Evolutionary conservation across 2,113 vertebrate species (phyloP).

Genomic region (Laticauda colubrina): DNA sequence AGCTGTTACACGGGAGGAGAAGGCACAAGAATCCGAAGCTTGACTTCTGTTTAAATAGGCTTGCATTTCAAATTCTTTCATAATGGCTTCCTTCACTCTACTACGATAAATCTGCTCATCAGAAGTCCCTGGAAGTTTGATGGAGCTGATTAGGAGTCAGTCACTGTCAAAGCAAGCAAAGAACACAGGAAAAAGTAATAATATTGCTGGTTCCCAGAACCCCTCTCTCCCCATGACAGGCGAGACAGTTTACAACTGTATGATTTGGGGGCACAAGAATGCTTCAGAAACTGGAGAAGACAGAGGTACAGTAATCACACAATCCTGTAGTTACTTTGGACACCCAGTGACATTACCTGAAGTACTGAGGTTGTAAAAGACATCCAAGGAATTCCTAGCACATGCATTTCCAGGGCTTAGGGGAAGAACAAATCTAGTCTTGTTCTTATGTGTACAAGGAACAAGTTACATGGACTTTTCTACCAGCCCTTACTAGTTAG

Average conservation of each 20-base stretch:
- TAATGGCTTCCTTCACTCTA: neutral
- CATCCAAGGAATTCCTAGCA: neutral
- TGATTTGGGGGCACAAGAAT: neutral
- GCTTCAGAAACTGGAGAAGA: neutral
- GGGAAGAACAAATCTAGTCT: neutral
- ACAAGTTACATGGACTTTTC: neutral
- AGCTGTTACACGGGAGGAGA: neutral
- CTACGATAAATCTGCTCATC: neutral
- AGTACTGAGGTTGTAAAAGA: constrained; percentile 23
- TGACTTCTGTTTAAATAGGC: neutral
- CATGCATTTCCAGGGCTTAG: neutral
- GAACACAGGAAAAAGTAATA: neutral
- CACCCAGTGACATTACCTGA: constrained; percentile 1
- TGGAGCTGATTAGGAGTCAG: neutral
- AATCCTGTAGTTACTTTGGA: constrained; percentile 17
- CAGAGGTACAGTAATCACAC: constrained; percentile 14
- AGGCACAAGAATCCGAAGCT: neutral
- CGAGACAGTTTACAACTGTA: neutral
- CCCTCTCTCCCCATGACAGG: neutral
- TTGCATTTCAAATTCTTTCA: neutral
- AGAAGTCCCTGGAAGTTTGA: neutral
- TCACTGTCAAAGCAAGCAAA: neutral
- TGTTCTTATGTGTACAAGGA: neutral
- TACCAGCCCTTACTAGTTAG: neutral
- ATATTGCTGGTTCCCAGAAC: neutral